Evolutionary conservation across 1,140 invertebrate species (phyloP), one percentile per base, ranked within the genome.

Genomic region (Chelonus insularis): DNA sequence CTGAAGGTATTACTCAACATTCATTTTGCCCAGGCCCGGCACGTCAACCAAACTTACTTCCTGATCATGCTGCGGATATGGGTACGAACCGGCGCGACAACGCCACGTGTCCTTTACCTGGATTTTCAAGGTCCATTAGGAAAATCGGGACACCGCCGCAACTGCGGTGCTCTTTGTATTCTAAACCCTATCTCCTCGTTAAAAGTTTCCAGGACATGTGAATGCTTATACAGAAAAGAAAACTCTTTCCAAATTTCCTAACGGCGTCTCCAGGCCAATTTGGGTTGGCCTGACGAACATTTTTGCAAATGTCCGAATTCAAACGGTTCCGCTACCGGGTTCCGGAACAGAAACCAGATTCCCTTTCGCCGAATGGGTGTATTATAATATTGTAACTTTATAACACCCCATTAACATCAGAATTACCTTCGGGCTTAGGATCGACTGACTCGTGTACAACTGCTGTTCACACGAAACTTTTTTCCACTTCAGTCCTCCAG

Each of bases 391-490:
- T 62, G 39, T 79, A 81, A 81, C 75, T 70, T 80, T 80, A 80
- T 82, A 78, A 65, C 66, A 69, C 68, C 66, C 45, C 70, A 73
- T 75, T 69, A 63, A 72, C 72, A 70, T 74, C 67, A 68, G 71
- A 74, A 75, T 77, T 81, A 86, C 84, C 84, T 83, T 86, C 84
- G 83, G 84, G 84, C 86, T 88, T 88, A 91, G 88, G 90, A 90
- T 88, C 89, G 89, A 92, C 90, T 92, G 84, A 92, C 89, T 89
- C 89, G 88, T 89, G 87, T 89, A 84, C 91, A 92, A 94, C 85
- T 83, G 88, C 90, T 91, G 91, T 93, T 92, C 86, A 91, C 89
- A 89, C 87, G 90, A 89, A 93, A 91, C 90, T 89, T 89, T 92
- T 91, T 88, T 89, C 89, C 89, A 90, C 89, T 85, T 92, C 89